These are phyloP conservation scores for Mantis religiosa DNA, from an alignment of 2,888 invertebrate species.

Conservation along the genomic window DNA sequence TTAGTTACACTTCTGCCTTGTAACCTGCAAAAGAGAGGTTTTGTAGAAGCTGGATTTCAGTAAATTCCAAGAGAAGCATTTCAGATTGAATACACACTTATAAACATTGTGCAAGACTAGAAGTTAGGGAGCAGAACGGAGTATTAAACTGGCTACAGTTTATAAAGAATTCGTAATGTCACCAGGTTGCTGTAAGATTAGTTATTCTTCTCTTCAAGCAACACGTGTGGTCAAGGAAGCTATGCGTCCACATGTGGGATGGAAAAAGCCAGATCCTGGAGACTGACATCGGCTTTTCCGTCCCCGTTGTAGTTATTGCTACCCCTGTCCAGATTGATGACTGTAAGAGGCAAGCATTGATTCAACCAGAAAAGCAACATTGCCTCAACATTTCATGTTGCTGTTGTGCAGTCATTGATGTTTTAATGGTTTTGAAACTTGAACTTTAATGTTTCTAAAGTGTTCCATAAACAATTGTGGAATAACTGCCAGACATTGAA, in stretches of 20 bases:
- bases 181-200: not conserved
- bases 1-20: not conserved
- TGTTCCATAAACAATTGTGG: not conserved
- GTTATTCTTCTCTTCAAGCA: not conserved
- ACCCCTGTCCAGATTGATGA: conserved; percentile 27
- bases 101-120: not conserved
- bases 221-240: not conserved
- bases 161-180: not conserved
- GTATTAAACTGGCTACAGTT: not conserved
- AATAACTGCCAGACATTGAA: not conserved
- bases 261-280: conserved; percentile 54
- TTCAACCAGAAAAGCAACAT: not conserved
- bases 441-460: not conserved
- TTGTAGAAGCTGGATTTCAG: not conserved
- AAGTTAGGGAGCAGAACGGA: not conserved
- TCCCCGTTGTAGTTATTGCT: conserved; percentile 7
- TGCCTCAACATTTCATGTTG: not conserved
- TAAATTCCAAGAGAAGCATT: not conserved
- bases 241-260: conserved; percentile 38
- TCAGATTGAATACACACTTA: not conserved
- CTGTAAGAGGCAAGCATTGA: not conserved
- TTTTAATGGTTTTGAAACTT: not conserved
- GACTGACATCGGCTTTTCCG: conserved; percentile 51
- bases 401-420: not conserved
- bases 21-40: not conserved